Conservation (phyloP, 2,888 invertebrate genomes). For the Hirtodrosophila alboralis region DNA sequence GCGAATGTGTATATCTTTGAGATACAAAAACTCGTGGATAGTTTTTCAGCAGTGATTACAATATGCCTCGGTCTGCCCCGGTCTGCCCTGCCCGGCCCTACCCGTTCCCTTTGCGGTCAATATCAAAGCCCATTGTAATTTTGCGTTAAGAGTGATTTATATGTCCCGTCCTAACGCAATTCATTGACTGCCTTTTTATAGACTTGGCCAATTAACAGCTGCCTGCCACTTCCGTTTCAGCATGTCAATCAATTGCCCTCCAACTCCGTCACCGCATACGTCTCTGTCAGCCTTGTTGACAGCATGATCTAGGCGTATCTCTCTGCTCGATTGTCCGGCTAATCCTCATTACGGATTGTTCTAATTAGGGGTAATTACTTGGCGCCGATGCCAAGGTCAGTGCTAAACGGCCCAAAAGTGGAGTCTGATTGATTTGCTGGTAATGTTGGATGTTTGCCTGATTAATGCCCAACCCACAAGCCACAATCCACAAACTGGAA, state of each 20-base stretch:
- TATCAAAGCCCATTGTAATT: conserved; percentile 60
- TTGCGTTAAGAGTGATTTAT: conserved; percentile 62
- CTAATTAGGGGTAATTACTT: conserved; percentile 59
- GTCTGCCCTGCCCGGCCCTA: background rate
- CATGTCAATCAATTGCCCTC: conserved; percentile 45
- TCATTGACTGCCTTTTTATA: conserved; percentile 65
- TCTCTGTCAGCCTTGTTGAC: conserved; percentile 40
- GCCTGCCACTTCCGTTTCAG: conserved; percentile 66
- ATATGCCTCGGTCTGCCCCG: background rate
- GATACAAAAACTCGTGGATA: background rate
- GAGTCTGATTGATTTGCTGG: conserved; percentile 55
- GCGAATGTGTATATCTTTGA: conserved; percentile 9
- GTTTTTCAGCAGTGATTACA: background rate
- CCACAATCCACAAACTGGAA: too few species aligned
- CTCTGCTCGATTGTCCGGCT: too few species aligned
- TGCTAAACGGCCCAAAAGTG: conserved; percentile 9
- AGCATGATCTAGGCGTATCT: conserved; percentile 53
- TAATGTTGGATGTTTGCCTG: conserved; percentile 16
- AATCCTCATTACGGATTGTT: conserved; percentile 24
- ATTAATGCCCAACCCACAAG: conserved; percentile 13
- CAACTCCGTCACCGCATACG: background rate
- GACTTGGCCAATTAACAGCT: conserved; percentile 75
- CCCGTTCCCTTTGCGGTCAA: conserved; percentile 45
- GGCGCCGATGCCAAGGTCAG: conserved; percentile 51
- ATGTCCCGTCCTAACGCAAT: conserved; percentile 24